Base-by-base conservation (phyloP, 1,140 invertebrate genomes). In the Heliconius melpomene region DNA sequence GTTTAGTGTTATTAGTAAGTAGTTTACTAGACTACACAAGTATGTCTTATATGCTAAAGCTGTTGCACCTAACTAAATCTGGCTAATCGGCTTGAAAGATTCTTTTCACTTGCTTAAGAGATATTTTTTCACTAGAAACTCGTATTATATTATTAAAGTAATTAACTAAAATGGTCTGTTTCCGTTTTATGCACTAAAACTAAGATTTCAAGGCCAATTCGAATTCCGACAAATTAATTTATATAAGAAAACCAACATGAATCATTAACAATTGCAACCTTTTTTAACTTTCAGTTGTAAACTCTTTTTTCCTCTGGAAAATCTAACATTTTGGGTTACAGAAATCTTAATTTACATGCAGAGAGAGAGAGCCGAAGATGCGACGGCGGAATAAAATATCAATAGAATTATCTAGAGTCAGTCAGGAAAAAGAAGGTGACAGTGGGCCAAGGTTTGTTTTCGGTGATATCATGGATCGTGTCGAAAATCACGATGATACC, bases 401-500 rank as follows among this genome's bases (percentile, higher is more conserved):
- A 52, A 52, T 66, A 66, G 60, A 66, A 66, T 29, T 66, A 29
- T 66, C 26, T 66, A 66, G 26, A 66, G 11, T 13, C 23, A 13
- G 60, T 57, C 23, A 66, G n/a, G 54, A 36, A 77, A 81, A 76
- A 40, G 75, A 81, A 60, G 75, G 52, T 81, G 75, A 74, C 70
- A 80, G 75, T 84, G 50, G 78, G 80, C 72, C 83, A 84, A 84
- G 83, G 83, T 83, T 70, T 82, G 66, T 80, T 81, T 84, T 80
- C 60, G 72, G 76, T 79, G 78, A 82, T 76, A 83, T 79, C 79
- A 79, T 77, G 57, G 71, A 50, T 78, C 77, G 73, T 81, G 77
- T 75, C 20, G 80, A 75, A 52, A 77, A 54, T 29, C 77, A 78
- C 74, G 79, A 78, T 76, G 60, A 72, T 72, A n/a, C 32, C 74